Evolutionary conservation across 1,140 invertebrate species (phyloP).

Genomic region (Camponotus vicinus): DNA sequence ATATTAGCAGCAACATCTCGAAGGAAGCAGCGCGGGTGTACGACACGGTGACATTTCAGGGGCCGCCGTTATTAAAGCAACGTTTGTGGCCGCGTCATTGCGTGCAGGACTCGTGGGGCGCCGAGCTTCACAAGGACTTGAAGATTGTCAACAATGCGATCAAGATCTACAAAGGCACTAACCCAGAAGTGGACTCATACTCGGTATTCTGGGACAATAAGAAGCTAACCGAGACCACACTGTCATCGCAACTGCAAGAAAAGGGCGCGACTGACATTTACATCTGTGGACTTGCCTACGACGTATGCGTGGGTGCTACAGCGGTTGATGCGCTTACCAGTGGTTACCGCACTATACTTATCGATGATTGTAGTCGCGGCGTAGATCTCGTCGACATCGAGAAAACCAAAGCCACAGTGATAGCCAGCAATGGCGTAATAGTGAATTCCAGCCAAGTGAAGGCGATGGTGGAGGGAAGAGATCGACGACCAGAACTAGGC

Average conservation of each 20-base stretch:
- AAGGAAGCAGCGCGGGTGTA: constrained; percentile 93
- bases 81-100: constrained; percentile 98
- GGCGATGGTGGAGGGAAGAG: constrained; percentile 94
- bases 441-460: constrained; percentile 92
- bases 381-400: constrained; percentile 95
- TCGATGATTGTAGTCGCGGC: constrained; percentile 96
- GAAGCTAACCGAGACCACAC: constrained; percentile 94
- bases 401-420: constrained; percentile 92
- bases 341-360: constrained; percentile 95
- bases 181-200: constrained; percentile 98
- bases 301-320: constrained; percentile 97
- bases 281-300: constrained; percentile 97
- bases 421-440: constrained; percentile 92
- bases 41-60: constrained; percentile 96
- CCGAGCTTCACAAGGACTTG: constrained; percentile 96
- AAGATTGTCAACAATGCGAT: constrained; percentile 92
- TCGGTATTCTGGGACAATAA: constrained; percentile 99
- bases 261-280: constrained; percentile 96
- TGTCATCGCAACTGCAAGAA: constrained; percentile 93
- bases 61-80: constrained; percentile 93
- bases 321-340: constrained; percentile 94
- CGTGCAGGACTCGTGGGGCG: constrained; percentile 97
- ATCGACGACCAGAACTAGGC: constrained; percentile 94
- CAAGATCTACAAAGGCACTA: constrained; percentile 97
- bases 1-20: constrained; percentile 77